A percentile compares a stretch with the other conserved stretches of the same genome.
Conservation (phyloP, 2,797 vertebrate genomes). For the Chelidonichthys spinosus region DNA sequence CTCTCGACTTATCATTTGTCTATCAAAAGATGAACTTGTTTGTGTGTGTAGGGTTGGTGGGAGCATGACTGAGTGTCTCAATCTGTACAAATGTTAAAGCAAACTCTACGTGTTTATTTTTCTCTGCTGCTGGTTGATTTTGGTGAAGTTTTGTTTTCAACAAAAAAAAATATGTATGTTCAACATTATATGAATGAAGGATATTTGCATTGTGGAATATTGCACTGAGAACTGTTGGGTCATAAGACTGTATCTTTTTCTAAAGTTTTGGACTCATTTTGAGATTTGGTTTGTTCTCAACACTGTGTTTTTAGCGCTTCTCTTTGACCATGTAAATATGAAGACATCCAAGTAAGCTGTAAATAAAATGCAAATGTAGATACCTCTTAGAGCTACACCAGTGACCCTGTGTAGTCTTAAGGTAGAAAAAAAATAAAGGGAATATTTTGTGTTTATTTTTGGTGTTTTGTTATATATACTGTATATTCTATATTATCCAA, state of each 20-base stretch:
- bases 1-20: constrained; percentile 50
- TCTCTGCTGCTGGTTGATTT: constrained; percentile 75
- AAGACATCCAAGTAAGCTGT: constrained; percentile 89
- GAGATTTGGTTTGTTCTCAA: constrained; percentile 88
- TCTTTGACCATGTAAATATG: constrained; percentile 95
- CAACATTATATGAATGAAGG: constrained; percentile 83
- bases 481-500: background rate
- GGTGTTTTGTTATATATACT: constrained; percentile 50
- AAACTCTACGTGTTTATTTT: constrained; percentile 66
- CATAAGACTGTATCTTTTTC: constrained; percentile 88
- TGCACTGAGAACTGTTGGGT: constrained; percentile 90
- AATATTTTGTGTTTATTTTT: constrained; percentile 90
- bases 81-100: constrained; percentile 76
- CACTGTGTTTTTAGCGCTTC: constrained; percentile 96
- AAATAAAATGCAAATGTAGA: constrained; percentile 98
- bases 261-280: constrained; percentile 91
- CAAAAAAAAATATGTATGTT: constrained; percentile 67
- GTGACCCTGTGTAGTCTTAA: constrained; percentile 97
- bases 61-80: constrained; percentile 73
- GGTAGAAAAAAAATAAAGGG: constrained; percentile 89
- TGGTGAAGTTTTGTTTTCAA: constrained; percentile 71
- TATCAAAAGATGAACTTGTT: constrained; percentile 57
- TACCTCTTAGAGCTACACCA: constrained; percentile 95
- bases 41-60: constrained; percentile 59
- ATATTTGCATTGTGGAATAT: constrained; percentile 89